phyloP scores from a whole-genome alignment of 2,113 vertebrate species.

The Sigmodon hispidus region DNA sequence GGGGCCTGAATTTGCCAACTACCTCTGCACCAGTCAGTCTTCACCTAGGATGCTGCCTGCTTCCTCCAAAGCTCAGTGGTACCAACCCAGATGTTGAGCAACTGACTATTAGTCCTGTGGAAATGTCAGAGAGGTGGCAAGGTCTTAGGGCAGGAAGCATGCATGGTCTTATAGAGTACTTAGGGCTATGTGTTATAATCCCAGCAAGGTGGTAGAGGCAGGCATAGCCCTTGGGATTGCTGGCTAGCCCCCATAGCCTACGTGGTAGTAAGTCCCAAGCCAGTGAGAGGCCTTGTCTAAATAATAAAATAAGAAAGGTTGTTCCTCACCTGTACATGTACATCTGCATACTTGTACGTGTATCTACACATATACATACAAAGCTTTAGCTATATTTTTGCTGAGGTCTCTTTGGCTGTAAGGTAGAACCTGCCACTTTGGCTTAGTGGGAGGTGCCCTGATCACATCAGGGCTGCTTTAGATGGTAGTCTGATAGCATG shows the following conservation, averaged over 20 bases:
- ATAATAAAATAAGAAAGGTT: background rate
- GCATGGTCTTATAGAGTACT: too few species aligned
- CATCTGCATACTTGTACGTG: too few species aligned
- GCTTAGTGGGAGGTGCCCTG: too few species aligned
- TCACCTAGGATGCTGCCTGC: fast-evolving
- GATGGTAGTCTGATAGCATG: background rate
- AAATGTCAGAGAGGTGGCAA: background rate
- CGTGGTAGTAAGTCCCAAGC: background rate
- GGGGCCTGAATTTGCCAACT: background rate
- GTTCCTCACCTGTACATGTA: background rate
- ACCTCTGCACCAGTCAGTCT: too few species aligned
- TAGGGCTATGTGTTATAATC: background rate
- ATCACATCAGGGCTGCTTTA: fast-evolving
- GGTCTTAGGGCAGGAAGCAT: too few species aligned
- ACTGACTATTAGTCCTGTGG: background rate
- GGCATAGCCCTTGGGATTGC: background rate
- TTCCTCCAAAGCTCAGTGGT: background rate
- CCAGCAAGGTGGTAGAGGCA: background rate
- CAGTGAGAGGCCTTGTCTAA: background rate
- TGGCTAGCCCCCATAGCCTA: too few species aligned
- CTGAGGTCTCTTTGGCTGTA: background rate
- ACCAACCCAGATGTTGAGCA: background rate
- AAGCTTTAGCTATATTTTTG: background rate
- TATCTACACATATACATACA: background rate
- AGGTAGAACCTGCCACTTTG: background rate